Evolutionary conservation across 2,113 vertebrate genomes (phyloP).

Genomic region (Lasiurus borealis): DNA sequence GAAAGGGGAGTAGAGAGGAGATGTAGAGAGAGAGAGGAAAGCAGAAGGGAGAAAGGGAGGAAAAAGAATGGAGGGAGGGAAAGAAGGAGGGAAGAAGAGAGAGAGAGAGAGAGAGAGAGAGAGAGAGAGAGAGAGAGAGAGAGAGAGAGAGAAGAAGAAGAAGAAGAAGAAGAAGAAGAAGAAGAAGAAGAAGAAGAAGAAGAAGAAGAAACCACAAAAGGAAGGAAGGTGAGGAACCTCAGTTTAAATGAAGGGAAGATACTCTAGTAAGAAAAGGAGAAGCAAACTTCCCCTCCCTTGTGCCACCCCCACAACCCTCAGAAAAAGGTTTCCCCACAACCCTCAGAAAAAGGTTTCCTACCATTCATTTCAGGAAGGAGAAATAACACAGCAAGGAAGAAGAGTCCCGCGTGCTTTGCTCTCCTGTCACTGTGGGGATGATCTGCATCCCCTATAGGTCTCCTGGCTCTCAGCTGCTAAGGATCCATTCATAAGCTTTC

Average conservation of each 20-base stretch:
- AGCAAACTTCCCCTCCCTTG: background rate
- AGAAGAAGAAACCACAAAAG: background rate
- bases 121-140: too few relatives aligned
- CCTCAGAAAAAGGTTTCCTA: conserved; percentile 78
- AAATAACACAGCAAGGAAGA: conserved; percentile 63
- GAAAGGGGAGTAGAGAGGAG: background rate
- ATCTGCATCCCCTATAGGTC: conserved; percentile 79
- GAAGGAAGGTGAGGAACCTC: background rate
- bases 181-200: too few relatives aligned
- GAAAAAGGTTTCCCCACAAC: conserved; percentile 71
- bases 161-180: too few relatives aligned
- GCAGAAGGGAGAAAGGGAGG: background rate
- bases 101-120: background rate
- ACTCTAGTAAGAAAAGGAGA: conserved; percentile 66
- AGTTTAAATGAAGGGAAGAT: conserved; percentile 31
- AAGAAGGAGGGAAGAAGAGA: too few relatives aligned
- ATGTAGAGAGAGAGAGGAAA: background rate
- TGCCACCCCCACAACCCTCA: conserved; percentile 70
- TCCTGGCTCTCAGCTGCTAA: conserved; percentile 78
- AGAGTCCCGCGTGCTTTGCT: conserved; percentile 55
- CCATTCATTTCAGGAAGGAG: conserved; percentile 80
- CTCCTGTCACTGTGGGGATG: conserved; percentile 55
- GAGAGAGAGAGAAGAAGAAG: too few relatives aligned
- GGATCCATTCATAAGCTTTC: conserved; percentile 85
- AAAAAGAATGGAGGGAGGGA: too few relatives aligned